Evolutionary conservation across 2,797 vertebrate species (phyloP).

Genomic region (Tokudaia muenninki): DNA sequence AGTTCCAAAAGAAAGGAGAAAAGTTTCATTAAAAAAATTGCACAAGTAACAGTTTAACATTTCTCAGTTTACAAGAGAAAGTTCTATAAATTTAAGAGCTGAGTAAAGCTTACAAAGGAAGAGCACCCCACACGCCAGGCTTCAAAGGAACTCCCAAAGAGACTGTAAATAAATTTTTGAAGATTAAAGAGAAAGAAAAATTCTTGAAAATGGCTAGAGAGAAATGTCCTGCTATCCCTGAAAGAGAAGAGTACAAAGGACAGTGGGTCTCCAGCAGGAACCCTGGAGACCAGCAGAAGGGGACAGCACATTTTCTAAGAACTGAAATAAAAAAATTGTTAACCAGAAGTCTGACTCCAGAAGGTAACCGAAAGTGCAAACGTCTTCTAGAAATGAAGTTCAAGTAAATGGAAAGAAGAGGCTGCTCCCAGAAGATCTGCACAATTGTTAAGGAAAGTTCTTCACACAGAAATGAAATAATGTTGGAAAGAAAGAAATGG

Average conservation of each 20-base stretch:
- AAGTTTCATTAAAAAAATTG: constrained; percentile 19
- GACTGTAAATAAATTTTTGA: constrained; percentile 11
- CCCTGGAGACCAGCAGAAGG: not conserved
- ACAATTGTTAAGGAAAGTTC: not conserved
- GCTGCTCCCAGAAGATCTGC: not conserved
- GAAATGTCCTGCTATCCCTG: not conserved
- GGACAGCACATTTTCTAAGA: not conserved
- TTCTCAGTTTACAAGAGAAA: constrained; percentile 39
- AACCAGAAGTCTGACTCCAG: not conserved
- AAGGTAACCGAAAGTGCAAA: not conserved
- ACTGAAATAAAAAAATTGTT: not conserved
- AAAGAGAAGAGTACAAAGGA: not conserved
- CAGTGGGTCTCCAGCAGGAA: not conserved
- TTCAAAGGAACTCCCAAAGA: not conserved
- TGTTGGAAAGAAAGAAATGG: not conserved
- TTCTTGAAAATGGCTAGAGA: constrained; percentile 16
- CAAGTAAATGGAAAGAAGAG: not conserved
- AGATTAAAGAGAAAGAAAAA: constrained; percentile 28
- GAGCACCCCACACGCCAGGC: not conserved
- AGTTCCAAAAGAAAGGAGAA: not conserved
- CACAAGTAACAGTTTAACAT: constrained; percentile 40
- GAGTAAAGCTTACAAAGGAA: not conserved
- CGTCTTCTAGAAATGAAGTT: not conserved
- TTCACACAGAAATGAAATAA: not conserved
- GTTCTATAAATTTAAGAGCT: not conserved